Evolutionary conservation across 2,113 vertebrate genomes (phyloP).

Genomic region (Sarotherodon lohbergeri): DNA sequence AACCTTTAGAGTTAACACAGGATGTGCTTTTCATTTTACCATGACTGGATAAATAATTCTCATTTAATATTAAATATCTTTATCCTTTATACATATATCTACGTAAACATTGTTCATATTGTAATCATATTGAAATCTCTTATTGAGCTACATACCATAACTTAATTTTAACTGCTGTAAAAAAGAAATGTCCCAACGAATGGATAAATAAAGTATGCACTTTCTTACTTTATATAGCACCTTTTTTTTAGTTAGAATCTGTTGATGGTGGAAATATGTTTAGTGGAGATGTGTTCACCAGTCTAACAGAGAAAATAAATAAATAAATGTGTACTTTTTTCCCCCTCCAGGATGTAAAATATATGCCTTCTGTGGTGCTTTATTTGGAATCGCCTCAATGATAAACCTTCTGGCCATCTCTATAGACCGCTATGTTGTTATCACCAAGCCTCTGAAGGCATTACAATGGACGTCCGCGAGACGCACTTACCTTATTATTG

Average conservation of each 20-base stretch:
- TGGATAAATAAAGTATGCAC: background rate
- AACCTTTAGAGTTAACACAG: background rate
- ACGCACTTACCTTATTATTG: constrained; percentile 76
- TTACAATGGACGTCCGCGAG: constrained; percentile 79
- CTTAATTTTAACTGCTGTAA: background rate
- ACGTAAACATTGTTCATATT: background rate
- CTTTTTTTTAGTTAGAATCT: background rate
- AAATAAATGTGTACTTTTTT: background rate
- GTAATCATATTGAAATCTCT: background rate
- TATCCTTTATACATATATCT: background rate
- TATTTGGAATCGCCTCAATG: constrained; percentile 94
- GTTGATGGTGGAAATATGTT: background rate
- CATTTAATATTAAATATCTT: background rate
- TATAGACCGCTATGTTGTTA: constrained; percentile 89
- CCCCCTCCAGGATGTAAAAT: constrained; percentile 82
- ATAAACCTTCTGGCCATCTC: constrained; percentile 89
- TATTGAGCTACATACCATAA: background rate
- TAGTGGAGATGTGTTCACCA: background rate
- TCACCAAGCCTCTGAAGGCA: constrained; percentile 86
- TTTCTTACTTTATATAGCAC: background rate
- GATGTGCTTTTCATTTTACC: background rate
- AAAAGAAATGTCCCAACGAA: background rate
- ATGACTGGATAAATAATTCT: background rate
- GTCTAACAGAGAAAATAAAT: background rate
- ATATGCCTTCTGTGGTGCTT: constrained; percentile 91